Conservation (phyloP, 2,797 vertebrate species). For the Zalophus californianus region DNA sequence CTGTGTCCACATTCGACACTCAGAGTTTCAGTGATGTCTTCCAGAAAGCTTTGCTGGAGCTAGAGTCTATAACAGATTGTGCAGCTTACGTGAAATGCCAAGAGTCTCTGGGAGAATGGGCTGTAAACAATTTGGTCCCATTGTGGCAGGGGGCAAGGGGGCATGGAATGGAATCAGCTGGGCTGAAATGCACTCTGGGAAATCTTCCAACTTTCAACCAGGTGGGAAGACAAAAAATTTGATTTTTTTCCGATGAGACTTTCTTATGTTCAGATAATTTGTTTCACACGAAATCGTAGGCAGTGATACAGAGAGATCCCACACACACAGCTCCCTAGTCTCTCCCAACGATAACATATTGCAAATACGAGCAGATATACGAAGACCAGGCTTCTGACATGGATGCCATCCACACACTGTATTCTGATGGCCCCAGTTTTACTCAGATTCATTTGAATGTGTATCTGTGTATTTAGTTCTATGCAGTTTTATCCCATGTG, state of each 20-base stretch:
- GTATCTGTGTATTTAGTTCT: neutral
- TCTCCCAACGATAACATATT: neutral
- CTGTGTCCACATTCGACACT: neutral
- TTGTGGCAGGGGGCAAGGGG: too few relatives aligned
- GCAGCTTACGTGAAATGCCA: neutral
- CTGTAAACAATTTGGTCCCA: neutral
- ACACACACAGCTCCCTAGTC: neutral
- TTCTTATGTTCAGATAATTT: neutral
- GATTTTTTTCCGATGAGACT: neutral
- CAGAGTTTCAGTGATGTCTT: neutral
- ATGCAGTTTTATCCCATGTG: neutral
- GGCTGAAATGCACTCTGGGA: neutral
- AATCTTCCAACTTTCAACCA: neutral
- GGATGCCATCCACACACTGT: neutral
- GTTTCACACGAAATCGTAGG: neutral
- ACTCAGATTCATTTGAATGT: neutral
- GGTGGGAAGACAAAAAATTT: neutral
- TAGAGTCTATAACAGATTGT: neutral
- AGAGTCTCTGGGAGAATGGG: neutral
- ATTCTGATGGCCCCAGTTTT: neutral
- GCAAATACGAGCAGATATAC: neutral
- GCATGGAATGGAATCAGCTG: neutral
- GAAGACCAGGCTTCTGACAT: neutral
- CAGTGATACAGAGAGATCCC: neutral
- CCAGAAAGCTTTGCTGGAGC: conserved; percentile 1